A percentile compares a stretch with the other conserved stretches of the same genome.
phyloP scores from a whole-genome alignment of 2,888 invertebrate species.

The Ctenicera cuprea region DNA sequence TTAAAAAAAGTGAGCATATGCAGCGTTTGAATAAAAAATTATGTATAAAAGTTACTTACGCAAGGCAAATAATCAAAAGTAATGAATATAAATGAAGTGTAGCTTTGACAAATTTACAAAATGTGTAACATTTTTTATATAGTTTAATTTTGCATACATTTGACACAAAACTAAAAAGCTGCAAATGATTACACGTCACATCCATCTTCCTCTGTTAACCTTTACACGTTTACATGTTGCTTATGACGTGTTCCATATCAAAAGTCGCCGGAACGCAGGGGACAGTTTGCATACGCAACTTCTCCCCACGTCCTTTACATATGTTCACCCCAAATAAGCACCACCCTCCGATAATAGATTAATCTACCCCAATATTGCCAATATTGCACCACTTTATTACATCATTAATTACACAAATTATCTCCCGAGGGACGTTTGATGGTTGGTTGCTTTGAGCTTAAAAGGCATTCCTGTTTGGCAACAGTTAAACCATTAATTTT shows the following conservation, averaged over 20 bases:
- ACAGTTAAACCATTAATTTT: slow-evolving; percentile 39
- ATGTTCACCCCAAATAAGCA: slow-evolving; percentile 62
- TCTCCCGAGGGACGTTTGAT: slow-evolving; percentile 63
- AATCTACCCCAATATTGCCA: slow-evolving; percentile 70
- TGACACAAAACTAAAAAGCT: neutral
- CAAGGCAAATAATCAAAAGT: slow-evolving; percentile 28
- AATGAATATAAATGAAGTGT: slow-evolving; percentile 50
- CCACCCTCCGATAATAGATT: slow-evolving; percentile 69
- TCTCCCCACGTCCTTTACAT: slow-evolving; percentile 57
- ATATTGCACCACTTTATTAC: slow-evolving; percentile 73
- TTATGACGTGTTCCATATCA: slow-evolving; percentile 1
- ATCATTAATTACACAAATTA: slow-evolving; percentile 72
- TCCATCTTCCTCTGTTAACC: slow-evolving; percentile 13
- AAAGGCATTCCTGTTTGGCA: slow-evolving; percentile 41
- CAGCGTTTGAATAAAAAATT: neutral
- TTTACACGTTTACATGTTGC: neutral
- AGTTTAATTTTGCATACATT: slow-evolving; percentile 29
- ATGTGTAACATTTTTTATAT: slow-evolving; percentile 10
- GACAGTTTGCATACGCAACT: slow-evolving; percentile 49
- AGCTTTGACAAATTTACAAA: slow-evolving; percentile 39
- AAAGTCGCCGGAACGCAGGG: slow-evolving; percentile 18
- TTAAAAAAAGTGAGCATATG: neutral
- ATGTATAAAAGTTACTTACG: neutral
- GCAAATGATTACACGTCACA: slow-evolving; percentile 23
- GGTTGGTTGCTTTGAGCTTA: slow-evolving; percentile 42